Conservation (phyloP, 2,113 vertebrate genomes). For the Agelaius phoeniceus region DNA sequence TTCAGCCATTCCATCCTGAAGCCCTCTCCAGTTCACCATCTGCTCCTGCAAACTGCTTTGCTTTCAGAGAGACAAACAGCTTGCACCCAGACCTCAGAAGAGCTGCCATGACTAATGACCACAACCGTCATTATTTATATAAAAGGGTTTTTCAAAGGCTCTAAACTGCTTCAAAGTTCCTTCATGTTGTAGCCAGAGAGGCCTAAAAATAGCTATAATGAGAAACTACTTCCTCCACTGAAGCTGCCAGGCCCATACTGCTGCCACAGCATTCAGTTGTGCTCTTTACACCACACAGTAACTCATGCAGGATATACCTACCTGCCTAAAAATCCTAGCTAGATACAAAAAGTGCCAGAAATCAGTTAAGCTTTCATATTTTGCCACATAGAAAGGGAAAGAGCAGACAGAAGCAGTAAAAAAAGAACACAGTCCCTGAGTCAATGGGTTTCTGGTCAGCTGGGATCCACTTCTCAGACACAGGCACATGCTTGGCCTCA, state of each 20-base stretch:
- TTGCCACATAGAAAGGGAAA: neutral
- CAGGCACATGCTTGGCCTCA: neutral
- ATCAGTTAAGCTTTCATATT: neutral
- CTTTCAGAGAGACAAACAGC: neutral
- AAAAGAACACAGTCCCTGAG: neutral
- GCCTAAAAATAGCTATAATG: slow-evolving; percentile 10
- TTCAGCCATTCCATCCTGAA: neutral
- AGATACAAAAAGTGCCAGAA: neutral
- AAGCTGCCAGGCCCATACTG: neutral
- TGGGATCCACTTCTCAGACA: neutral
- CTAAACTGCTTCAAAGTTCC: neutral
- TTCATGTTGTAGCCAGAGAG: neutral
- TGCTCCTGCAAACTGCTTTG: neutral
- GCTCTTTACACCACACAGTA: neutral
- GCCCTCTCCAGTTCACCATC: neutral
- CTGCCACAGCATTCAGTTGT: neutral
- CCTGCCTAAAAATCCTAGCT: neutral
- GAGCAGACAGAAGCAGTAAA: neutral
- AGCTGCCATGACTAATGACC: neutral
- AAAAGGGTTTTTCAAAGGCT: slow-evolving; percentile 12
- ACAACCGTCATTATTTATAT: neutral
- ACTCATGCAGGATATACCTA: neutral
- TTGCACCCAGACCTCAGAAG: neutral
- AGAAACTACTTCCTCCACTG: neutral
- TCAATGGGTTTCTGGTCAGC: neutral